Conservation (phyloP, 2,888 invertebrate species). For the Neoitamus cyanurus region DNA sequence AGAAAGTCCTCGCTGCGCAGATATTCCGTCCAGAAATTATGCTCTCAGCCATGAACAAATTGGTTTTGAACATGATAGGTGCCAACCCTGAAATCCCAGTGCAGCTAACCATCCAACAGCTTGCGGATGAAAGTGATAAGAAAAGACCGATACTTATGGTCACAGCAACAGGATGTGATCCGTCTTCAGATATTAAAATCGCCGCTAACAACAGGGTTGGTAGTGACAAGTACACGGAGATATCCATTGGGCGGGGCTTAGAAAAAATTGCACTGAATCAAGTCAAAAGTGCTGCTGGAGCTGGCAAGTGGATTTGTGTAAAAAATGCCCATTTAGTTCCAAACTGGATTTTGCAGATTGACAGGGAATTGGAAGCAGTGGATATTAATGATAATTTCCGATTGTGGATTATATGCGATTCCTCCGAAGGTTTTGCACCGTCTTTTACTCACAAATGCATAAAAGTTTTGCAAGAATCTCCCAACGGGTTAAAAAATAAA, state of each 20-base stretch:
- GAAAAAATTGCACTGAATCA: constrained; percentile 72
- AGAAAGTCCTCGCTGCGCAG: constrained; percentile 82
- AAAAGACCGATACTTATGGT: constrained; percentile 84
- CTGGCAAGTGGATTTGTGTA: constrained; percentile 81
- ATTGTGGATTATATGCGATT: constrained; percentile 89
- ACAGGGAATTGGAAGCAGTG: constrained; percentile 71
- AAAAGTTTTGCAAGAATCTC: constrained; percentile 85
- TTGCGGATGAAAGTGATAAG: constrained; percentile 61
- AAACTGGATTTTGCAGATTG: constrained; percentile 75
- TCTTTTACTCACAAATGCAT: constrained; percentile 81
- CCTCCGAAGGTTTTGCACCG: constrained; percentile 79
- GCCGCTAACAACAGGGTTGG: constrained; percentile 69
- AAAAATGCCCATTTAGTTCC: constrained; percentile 85
- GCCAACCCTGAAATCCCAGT: constrained; percentile 59
- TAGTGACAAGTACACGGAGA: constrained; percentile 71
- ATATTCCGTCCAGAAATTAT: constrained; percentile 86
- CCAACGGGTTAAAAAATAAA: constrained; percentile 87
- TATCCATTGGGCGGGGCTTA: constrained; percentile 86
- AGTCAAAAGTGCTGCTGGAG: constrained; percentile 70
- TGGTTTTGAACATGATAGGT: constrained; percentile 76
- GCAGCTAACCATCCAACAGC: constrained; percentile 62
- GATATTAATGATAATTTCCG: constrained; percentile 71
- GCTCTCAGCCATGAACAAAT: constrained; percentile 79
- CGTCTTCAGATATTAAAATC: constrained; percentile 81
- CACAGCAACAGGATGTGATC: constrained; percentile 90